phyloP scores from a whole-genome alignment of 2,888 invertebrate species.

The Linyphia triangularis region DNA sequence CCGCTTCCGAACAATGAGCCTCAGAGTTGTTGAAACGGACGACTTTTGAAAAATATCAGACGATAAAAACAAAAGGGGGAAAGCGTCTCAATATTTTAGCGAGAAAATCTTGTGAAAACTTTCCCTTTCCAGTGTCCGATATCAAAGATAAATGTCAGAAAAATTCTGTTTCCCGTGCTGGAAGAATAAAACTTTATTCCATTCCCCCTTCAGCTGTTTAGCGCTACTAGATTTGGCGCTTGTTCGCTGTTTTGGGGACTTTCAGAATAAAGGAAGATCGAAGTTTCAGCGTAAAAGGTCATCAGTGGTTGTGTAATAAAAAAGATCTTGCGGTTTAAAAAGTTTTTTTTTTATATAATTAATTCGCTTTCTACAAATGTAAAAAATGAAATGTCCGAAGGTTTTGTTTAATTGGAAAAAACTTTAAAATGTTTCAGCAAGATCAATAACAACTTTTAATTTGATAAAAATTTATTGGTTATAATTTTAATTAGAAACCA shows the following conservation, averaged over 20 bases:
- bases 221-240: neutral
- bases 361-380: too few species aligned
- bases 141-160: constrained; percentile 54
- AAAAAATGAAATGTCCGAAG: too few species aligned
- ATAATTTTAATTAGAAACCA: too few species aligned
- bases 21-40: neutral
- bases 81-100: constrained; percentile 28
- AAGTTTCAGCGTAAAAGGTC: too few species aligned
- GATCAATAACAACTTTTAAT: too few species aligned
- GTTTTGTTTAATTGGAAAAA: too few species aligned
- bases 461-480: too few species aligned
- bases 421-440: too few species aligned
- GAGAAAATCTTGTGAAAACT: neutral
- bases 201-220: neutral
- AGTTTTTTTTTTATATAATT: too few species aligned
- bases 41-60: neutral
- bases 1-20: constrained; percentile 12
- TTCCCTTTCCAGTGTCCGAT: neutral
- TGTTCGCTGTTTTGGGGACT: neutral
- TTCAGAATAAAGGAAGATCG: too few species aligned
- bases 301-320: too few species aligned
- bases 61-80: neutral
- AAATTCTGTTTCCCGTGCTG: constrained; percentile 16
- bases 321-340: too few species aligned
- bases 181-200: constrained; percentile 43